Conservation (phyloP, 2,113 vertebrate species). For the Chitala chitala region DNA sequence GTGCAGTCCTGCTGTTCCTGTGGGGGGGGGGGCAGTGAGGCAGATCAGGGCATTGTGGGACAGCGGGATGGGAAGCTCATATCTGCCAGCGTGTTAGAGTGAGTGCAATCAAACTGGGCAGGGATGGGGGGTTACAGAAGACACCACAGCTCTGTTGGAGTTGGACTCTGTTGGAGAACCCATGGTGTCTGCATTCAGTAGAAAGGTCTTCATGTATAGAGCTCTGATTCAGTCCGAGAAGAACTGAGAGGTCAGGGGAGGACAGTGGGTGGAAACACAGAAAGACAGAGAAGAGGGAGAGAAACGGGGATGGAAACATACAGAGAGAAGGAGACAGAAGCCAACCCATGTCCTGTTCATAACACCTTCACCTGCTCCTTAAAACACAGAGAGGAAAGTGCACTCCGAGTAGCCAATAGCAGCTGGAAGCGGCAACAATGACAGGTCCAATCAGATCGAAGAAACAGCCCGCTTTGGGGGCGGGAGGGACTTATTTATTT, state of each 20-base stretch:
- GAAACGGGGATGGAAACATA: background rate
- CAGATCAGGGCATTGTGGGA: background rate
- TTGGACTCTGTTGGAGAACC: conserved; percentile 73
- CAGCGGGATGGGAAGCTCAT: background rate
- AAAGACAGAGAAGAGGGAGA: background rate
- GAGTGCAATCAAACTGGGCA: conserved; percentile 80
- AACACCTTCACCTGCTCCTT: conserved; percentile 3
- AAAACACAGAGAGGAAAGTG: background rate
- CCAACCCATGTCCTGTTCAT: background rate
- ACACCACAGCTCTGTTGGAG: conserved; percentile 84
- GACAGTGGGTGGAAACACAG: too few relatives aligned
- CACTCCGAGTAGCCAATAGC: background rate
- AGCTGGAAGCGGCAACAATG: too few relatives aligned
- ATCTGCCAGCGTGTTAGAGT: background rate
- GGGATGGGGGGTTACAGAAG: conserved; percentile 84
- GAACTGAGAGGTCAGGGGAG: conserved; percentile 4
- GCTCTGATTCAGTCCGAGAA: conserved; percentile 32
- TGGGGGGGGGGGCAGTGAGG: conserved; percentile 39
- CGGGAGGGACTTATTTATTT: too few relatives aligned
- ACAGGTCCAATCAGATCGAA: too few relatives aligned
- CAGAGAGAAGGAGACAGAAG: conserved; percentile 10
- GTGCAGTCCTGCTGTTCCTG: conserved; percentile 77
- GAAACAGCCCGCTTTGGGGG: too few relatives aligned
- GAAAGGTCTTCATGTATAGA: conserved; percentile 30
- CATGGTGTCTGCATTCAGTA: conserved; percentile 56